Base-by-base conservation (phyloP, 2,888 invertebrate species). In the Microchrysa polita region DNA sequence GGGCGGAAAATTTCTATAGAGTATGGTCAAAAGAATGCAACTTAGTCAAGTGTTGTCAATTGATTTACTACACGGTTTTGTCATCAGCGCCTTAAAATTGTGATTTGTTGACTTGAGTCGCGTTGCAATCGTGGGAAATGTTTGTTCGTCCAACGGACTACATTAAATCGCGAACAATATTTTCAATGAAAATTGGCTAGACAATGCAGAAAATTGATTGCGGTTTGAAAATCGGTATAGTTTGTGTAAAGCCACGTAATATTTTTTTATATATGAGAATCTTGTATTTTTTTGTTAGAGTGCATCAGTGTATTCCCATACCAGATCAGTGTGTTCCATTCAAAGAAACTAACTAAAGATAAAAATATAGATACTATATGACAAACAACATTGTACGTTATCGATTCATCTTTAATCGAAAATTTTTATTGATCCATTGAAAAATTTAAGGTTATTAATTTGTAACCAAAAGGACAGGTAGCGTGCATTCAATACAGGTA, bases 401-500 rank as follows among this genome's bases (percentile, higher is more conserved):
- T 61, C 61, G 40, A 34, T 40, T 40, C 14, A 22, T 34, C 34
- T n/a, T n/a, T 61, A 9, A 40, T 34, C 23, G n/a, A 9, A 61
- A 40, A 34, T 34, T 61, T 40, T 61, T 61, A 61, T 61, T 27
- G 61, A 40, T 40, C 61, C 14, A 40, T 40, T 16, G 10, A 16
- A 16, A 61, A 16, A 12, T 61, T 40, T 18, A 61, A 61, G 40
- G 12, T 40, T 61, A 61, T 40, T 18, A 61, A 61, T 61, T 61
- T 40, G 61, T 61, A 61, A 40, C 27, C 40, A 34, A 18, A 61
- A 14, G 23, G 40, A 40, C 22, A 48, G 48, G 48, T 48, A 48
- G 40, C 61, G 18, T n/a, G 27, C 27, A 34, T 52, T 53, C 23
- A 67, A 67, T 53, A 27, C 67, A 67, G 67, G 67, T 67, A 67